Conservation (phyloP, 2,797 vertebrate species). For the Myotis planiceps region DNA sequence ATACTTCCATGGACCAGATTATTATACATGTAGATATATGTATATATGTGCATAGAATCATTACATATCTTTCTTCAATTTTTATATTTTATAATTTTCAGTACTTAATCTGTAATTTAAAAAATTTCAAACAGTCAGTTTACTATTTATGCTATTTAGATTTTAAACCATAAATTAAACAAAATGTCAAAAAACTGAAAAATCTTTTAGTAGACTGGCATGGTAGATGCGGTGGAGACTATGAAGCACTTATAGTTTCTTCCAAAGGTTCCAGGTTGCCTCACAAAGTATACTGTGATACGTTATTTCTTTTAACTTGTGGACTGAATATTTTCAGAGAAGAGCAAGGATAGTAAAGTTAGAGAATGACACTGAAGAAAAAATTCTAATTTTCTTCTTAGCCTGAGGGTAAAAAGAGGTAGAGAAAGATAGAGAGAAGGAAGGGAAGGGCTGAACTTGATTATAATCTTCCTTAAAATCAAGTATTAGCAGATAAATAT, state of each 20-base stretch:
- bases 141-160: constrained; percentile 1
- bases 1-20: neutral
- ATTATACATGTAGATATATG: neutral
- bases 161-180: constrained; percentile 23
- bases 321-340: neutral
- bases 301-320: neutral
- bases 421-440: neutral
- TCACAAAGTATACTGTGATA: neutral
- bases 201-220: neutral
- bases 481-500: neutral
- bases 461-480: constrained; percentile 9
- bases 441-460: neutral
- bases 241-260: too few relatives aligned
- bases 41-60: neutral
- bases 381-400: neutral
- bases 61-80: neutral
- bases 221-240: neutral
- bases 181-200: neutral
- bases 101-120: constrained; percentile 25
- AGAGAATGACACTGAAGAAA: neutral
- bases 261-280: neutral
- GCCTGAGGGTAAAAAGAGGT: neutral
- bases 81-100: constrained; percentile 1
- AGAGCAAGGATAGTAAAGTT: neutral
- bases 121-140: neutral